Percentiles rank a stretch among this genome's conserved stretches.
These are phyloP conservation scores for Sinocyclocheilus grahami DNA, from an alignment of 2,113 vertebrate species.

Conservation along the genomic window DNA sequence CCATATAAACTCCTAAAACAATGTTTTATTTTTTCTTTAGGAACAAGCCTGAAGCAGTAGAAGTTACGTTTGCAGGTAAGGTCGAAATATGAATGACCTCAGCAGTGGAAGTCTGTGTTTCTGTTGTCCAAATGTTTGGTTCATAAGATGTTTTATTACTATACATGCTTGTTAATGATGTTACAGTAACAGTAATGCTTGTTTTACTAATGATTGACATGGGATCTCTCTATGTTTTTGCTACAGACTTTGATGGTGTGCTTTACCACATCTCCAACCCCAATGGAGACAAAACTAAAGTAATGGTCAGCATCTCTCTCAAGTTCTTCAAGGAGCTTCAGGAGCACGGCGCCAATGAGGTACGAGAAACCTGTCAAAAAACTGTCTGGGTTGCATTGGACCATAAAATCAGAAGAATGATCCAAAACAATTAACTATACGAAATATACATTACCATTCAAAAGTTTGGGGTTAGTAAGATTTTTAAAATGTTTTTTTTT, in stretches of 20 bases:
- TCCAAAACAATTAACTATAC: not conserved
- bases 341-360: constrained; percentile 96
- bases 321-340: constrained; percentile 99
- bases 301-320: constrained; percentile 99
- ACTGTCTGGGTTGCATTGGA: not conserved
- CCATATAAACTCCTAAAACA: not conserved
- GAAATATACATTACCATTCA: not conserved
- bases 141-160: not conserved
- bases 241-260: constrained; percentile 97
- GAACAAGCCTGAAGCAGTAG: constrained; percentile 97
- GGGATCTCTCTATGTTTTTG: not conserved
- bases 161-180: not conserved
- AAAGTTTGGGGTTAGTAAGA: not conserved
- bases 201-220: not conserved
- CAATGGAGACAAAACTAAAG: constrained; percentile 96
- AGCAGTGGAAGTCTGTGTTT: not conserved
- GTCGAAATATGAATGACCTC: not conserved
- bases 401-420: not conserved
- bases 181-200: not conserved
- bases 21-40: constrained; percentile 69
- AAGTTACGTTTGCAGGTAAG: constrained; percentile 99
- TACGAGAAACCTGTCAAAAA: constrained; percentile 55
- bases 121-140: not conserved
- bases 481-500: not conserved
- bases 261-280: constrained; percentile 99